Evolutionary conservation across 2,113 vertebrate genomes (phyloP).

Genomic region (Poeciliopsis prolifica): DNA sequence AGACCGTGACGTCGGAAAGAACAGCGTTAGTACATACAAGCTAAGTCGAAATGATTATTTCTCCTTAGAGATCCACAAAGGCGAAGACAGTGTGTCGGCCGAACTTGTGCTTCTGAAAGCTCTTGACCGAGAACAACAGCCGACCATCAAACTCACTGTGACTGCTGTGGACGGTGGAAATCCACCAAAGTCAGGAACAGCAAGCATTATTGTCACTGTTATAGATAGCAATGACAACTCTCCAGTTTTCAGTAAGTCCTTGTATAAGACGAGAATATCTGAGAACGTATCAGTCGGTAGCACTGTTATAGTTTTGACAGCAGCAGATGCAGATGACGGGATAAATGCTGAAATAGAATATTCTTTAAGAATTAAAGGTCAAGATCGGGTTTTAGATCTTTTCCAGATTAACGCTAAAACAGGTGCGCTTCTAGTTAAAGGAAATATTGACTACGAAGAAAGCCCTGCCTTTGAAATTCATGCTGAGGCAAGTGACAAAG

Average conservation of each 20-base stretch:
- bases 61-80: slow-evolving; percentile 59
- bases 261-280: slow-evolving; percentile 49
- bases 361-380: slow-evolving; percentile 54
- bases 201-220: slow-evolving; percentile 49
- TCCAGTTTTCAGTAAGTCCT: slow-evolving; percentile 54
- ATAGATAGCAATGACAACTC: slow-evolving; percentile 69
- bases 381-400: slow-evolving; percentile 19
- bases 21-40: slow-evolving; percentile 63
- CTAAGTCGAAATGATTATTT: slow-evolving; percentile 69
- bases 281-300: slow-evolving; percentile 36
- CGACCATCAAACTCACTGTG: slow-evolving; percentile 38
- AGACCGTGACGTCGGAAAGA: slow-evolving; percentile 65
- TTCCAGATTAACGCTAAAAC: slow-evolving; percentile 45
- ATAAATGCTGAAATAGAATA: slow-evolving; percentile 64
- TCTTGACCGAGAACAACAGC: slow-evolving; percentile 67
- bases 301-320: slow-evolving; percentile 45
- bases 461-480: slow-evolving; percentile 72
- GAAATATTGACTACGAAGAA: slow-evolving; percentile 42
- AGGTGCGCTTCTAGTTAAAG: slow-evolving; percentile 67
- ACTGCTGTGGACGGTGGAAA: slow-evolving; percentile 70
- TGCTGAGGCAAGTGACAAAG: slow-evolving; percentile 76
- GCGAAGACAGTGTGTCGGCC: slow-evolving; percentile 60
- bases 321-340: slow-evolving; percentile 63
- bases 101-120: slow-evolving; percentile 73
- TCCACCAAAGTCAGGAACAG: slow-evolving; percentile 58